Base-by-base conservation (phyloP, 1,140 invertebrate genomes). In the Sinella curviseta region DNA sequence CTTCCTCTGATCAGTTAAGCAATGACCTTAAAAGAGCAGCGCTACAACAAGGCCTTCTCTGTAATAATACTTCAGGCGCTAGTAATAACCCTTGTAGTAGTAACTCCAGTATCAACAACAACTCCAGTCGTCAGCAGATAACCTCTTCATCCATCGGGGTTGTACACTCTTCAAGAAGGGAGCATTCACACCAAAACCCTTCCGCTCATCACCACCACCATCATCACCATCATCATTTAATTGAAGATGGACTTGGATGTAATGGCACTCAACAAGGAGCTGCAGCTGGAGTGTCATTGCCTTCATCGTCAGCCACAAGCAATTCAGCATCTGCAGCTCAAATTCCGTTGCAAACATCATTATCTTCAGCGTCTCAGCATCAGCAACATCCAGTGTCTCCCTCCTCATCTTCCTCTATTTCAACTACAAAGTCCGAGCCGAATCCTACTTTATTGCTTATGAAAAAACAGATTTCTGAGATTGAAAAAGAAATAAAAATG, bases 401-500 rank as follows among this genome's bases (percentile, higher is more conserved):
- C 12, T 16, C 57, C 24, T n/a, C 12, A 60, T 17, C 57, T 26
- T 60, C 57, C 12, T 26, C 57, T n/a, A 60, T 26, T 26, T 70
- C 65, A 30, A 70, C 4, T 33, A 31, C 65, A 30, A 70, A 70
- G 65, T 70, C 74, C 39, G 83, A 82, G 74, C 80, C 83, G 36
- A 86, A 85, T 80, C 86, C 85, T 24, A 86, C 87, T 16, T 90
- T 92, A 14, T 89, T 92, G 86, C 86, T 93, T 2, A 92, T 92
- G 90, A 93, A 93, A 83, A 88, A 91, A 77, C 92, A 93, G 86
- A 92, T 93, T 77, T 91, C 90, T 77, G 92, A 93, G 85, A 92
- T 93, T 74, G 92, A 93, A 84, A 89, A 91, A 77, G 92, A 93
- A 87, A 92, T 93, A 73, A 90, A 91, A 84, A 90, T 91, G 84